Percentiles rank a stretch among this genome's conserved stretches.
These are phyloP conservation scores for Trinectes maculatus DNA, from an alignment of 2,113 vertebrate species.

Conservation along the genomic window DNA sequence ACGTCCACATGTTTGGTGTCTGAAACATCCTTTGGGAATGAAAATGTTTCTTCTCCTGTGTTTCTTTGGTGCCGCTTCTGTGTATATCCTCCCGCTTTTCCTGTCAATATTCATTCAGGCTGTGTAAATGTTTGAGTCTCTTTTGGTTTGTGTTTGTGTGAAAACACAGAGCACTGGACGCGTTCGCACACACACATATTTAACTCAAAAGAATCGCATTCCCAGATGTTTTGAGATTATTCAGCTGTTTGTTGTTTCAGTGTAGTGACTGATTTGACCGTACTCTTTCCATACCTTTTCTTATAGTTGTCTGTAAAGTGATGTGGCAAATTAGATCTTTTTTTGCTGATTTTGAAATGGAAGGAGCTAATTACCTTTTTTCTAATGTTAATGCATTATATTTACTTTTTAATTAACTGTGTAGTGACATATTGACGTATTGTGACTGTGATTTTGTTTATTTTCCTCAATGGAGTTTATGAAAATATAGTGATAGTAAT, in stretches of 20 bases:
- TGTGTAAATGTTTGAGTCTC: conserved; percentile 1
- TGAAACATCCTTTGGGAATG: background rate
- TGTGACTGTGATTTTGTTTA: too few species aligned
- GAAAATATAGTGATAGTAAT: too few species aligned
- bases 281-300: conserved; percentile 18
- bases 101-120: background rate
- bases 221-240: conserved; percentile 1
- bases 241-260: conserved; percentile 4
- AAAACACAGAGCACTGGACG: background rate
- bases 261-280: conserved; percentile 40
- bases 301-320: too few species aligned
- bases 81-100: background rate
- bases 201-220: background rate
- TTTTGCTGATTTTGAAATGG: too few species aligned
- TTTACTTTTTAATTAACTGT: too few species aligned
- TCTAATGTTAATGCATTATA: too few species aligned
- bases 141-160: background rate
- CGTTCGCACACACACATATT: background rate
- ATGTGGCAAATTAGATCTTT: too few species aligned
- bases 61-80: too few species aligned
- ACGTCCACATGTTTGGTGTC: background rate
- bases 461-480: too few species aligned
- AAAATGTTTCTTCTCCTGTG: background rate
- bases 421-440: too few species aligned
- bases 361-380: too few species aligned